phyloP scores from a whole-genome alignment of 2,113 vertebrate species.

The Callionymus lyra region DNA sequence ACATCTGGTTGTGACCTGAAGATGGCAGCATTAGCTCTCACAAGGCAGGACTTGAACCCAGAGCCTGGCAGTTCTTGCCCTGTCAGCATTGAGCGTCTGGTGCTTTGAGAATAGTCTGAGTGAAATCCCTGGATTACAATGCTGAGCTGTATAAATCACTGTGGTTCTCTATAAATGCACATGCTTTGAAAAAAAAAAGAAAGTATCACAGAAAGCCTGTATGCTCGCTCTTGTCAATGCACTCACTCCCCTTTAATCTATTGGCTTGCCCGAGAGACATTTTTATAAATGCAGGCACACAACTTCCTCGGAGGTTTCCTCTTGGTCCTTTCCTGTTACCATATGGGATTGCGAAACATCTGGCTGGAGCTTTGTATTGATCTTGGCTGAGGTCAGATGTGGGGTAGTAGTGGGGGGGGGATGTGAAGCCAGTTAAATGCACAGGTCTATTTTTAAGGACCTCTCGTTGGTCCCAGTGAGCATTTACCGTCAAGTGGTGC shows the following conservation, averaged over 20 bases:
- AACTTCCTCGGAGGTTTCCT: conserved; percentile 38
- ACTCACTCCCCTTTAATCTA: conserved; percentile 11
- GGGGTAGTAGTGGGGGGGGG: conserved; percentile 1
- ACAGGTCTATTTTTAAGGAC: conserved; percentile 51
- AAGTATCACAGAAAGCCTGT: conserved; percentile 5
- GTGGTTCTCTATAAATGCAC: conserved; percentile 17
- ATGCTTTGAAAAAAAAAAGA: conserved; percentile 1
- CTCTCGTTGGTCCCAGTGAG: conserved; percentile 51
- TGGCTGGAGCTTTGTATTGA: conserved; percentile 53
- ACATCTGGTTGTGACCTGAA: conserved; percentile 33
- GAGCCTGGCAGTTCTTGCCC: conserved; percentile 1
- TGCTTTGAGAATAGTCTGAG: conserved; percentile 13
- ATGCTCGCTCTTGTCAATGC: conserved; percentile 2
- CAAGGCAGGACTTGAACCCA: conserved; percentile 2
- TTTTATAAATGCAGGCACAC: conserved; percentile 40
- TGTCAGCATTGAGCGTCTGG: conserved; percentile 10
- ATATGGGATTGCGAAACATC: conserved; percentile 54
- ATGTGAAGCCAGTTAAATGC: conserved; percentile 44
- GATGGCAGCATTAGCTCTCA: conserved; percentile 63
- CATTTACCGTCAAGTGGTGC: conserved; percentile 58
- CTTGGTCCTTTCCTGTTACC: conserved; percentile 19
- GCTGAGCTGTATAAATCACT: conserved; percentile 21
- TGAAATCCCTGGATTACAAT: conserved; percentile 27
- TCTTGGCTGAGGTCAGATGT: conserved; percentile 49
- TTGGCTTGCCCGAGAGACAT: conserved; percentile 12